Base-by-base conservation (phyloP, 2,113 vertebrate species). In the Colinus virginianus region DNA sequence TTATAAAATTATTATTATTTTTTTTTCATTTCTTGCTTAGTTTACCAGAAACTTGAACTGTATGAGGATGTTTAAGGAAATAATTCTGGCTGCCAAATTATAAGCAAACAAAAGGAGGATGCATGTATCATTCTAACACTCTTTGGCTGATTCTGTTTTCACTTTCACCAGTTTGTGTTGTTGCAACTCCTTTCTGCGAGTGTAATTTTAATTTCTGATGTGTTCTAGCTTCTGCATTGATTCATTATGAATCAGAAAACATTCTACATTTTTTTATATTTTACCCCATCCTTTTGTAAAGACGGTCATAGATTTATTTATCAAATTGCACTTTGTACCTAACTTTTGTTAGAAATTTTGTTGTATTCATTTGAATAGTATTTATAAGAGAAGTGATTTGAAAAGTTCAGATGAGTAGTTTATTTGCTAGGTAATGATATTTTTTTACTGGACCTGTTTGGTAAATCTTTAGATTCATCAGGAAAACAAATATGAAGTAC, bases 1-100 rank as follows among this genome's bases (percentile, higher is more conserved):
- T 77, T 86, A 74, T 88, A 82, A 95, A 94, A 81, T 63, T 58
- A 49, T 85, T 36, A 36, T 36, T n/a, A n/a, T 36, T 36, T 91
- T 82, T 45, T 49, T 43, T 64, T 55, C 55, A 21, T 45, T 36
- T 36, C 83, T 93, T 90, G 48, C 67, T 75, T 64, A 68, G 45
- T 59, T 26, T 74, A 70, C 19, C 34, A 82, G 42, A 79, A 83
- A 34, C 8, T 28, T 94, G 74, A 58, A 81, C 40, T 69, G 32
- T 62, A 28, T 58, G 63, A 51, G 38, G 11, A 34, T 87, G 18
- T 30, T 90, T n/a, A 66, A 88, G 77, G 59, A 79, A 51, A 89
- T 77, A 66, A 48, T 62, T 78, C n/a, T 66, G 51, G 10, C 68
- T 86, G n/a, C 49, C 58, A 81, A 92, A 87, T 40, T 46, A 13